Conservation (phyloP, 53 echinoderm and acorn worm genomes). For the Holothuria leucospilota region DNA sequence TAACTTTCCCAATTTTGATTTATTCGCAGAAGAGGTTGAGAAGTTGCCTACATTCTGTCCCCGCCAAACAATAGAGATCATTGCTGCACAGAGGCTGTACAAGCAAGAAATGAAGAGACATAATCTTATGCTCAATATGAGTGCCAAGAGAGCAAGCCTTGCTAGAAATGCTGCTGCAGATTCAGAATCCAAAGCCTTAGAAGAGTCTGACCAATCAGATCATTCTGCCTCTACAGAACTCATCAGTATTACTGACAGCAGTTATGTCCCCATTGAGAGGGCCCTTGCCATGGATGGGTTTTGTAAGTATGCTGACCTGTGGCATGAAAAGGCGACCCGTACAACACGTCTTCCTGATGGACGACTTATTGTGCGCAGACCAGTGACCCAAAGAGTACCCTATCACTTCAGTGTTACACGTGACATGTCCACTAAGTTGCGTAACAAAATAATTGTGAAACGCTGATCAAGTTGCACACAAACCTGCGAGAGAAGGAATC, state of each 20-base stretch:
- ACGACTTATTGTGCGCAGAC: not conserved
- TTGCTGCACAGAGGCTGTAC: not conserved
- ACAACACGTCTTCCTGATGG: constrained; percentile 12
- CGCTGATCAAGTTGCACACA: no score
- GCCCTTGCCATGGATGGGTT: constrained; percentile 12
- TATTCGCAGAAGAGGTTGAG: constrained; percentile 3
- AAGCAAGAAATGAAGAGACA: constrained; percentile 1
- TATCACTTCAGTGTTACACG: not conserved
- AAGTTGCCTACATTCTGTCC: constrained; percentile 13
- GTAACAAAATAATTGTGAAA: no score
- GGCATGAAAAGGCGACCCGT: constrained; percentile 1
- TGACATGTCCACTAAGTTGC: not conserved
- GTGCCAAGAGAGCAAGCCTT: not conserved
- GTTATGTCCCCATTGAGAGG: not conserved
- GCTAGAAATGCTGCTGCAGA: not conserved
- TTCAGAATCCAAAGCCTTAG: not conserved
- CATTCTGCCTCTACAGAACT: not conserved
- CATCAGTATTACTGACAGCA: no score
- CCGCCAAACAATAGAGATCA: not conserved
- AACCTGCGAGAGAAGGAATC: no score
- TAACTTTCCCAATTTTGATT: no score
- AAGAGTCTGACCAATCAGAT: not conserved
- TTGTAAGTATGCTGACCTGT: constrained; percentile 19
- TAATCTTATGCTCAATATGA: not conserved
- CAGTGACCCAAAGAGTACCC: not conserved